These are phyloP conservation scores for Philereme vetulata DNA, from an alignment of 2,888 invertebrate genomes.

Conservation along the genomic window DNA sequence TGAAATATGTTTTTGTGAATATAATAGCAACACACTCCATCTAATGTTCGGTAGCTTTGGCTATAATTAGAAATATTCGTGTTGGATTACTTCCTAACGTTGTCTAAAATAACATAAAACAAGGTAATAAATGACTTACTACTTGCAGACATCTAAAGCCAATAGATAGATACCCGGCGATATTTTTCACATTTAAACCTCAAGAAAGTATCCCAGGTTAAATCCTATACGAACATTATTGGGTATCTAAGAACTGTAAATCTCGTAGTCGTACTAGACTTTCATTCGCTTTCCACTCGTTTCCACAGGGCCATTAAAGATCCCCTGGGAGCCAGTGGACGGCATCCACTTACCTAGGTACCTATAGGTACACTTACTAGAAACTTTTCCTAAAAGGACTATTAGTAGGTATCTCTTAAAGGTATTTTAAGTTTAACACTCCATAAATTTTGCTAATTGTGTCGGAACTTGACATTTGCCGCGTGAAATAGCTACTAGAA, in stretches of 20 bases:
- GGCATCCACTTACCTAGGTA: constrained; percentile 53
- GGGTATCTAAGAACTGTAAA: constrained; percentile 64
- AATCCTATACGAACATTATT: constrained; percentile 56
- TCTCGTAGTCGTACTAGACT: constrained; percentile 65
- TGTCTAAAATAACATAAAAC: neutral
- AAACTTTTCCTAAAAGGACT: constrained; percentile 20
- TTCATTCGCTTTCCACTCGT: constrained; percentile 67
- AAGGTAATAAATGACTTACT: constrained; percentile 1
- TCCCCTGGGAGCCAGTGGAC: constrained; percentile 61
- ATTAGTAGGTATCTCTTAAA: constrained; percentile 7
- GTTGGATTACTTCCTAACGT: too few relatives aligned
- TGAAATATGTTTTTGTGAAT: too few relatives aligned
- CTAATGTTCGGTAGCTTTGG: too few relatives aligned
- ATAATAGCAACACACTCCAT: too few relatives aligned
- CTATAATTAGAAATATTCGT: too few relatives aligned
- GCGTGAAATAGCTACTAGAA: neutral
- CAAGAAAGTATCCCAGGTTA: constrained; percentile 35
- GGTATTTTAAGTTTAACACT: constrained; percentile 1
- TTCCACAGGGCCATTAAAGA: constrained; percentile 69
- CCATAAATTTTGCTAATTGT: neutral
- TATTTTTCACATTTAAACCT: constrained; percentile 34
- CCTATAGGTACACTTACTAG: constrained; percentile 8
- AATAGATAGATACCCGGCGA: constrained; percentile 16
- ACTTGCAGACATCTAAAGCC: constrained; percentile 19
- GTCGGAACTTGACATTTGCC: neutral